Percentiles rank a stretch among this genome's conserved stretches.
Evolutionary conservation across 2,113 vertebrate genomes (phyloP).

Genomic region (Pterocles orientalis): DNA sequence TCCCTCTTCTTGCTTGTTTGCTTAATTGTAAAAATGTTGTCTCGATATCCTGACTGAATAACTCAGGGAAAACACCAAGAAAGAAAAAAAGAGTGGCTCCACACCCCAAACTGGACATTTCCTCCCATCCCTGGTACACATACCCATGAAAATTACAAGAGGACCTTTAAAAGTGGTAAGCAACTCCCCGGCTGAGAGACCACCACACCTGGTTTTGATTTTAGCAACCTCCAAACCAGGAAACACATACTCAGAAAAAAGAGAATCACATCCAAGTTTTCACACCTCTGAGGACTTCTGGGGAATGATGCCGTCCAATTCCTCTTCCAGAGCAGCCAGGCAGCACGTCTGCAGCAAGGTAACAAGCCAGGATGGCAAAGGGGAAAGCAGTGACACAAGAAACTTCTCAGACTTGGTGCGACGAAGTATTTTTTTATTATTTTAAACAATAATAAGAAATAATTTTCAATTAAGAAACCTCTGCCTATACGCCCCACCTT

Average conservation of each 20-base stretch:
- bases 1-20: neutral
- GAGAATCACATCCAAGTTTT: rapidly evolving
- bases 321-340: neutral
- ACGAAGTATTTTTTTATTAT: neutral
- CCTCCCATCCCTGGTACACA: rapidly evolving
- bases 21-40: neutral
- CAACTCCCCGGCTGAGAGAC: neutral
- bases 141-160: rapidly evolving
- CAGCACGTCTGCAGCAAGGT: neutral
- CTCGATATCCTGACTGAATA: rapidly evolving
- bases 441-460: neutral
- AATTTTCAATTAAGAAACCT: neutral
- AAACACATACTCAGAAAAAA: neutral
- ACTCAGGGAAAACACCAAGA: neutral
- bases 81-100: neutral
- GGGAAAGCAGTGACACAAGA: neutral
- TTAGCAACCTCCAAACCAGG: neutral
- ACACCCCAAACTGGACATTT: rapidly evolving
- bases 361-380: neutral
- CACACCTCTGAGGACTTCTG: neutral
- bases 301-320: rapidly evolving
- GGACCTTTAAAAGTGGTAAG: neutral
- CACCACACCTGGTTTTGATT: neutral
- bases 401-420: neutral
- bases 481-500: neutral